Conservation (phyloP, 2,888 invertebrate species). For the Athripsodes cinereus region DNA sequence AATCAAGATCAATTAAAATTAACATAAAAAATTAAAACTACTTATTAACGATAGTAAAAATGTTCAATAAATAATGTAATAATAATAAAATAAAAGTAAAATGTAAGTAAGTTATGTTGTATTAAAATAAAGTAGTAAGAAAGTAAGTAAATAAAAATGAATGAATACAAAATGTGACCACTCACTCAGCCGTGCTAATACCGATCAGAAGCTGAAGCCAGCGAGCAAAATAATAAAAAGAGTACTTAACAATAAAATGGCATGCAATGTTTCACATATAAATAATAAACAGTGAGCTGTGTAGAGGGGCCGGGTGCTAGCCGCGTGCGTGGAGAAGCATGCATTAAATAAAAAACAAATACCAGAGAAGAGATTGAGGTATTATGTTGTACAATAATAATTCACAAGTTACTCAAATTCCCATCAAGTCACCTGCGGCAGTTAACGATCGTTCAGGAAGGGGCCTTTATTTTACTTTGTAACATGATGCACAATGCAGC, state of each 20-base stretch:
- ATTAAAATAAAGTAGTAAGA: constrained; percentile 5
- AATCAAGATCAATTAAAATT: constrained; percentile 2
- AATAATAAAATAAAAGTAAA: constrained; percentile 12
- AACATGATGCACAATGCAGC: constrained; percentile 46
- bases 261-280: constrained; percentile 14
- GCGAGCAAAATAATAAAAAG: constrained; percentile 20
- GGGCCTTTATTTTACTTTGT: constrained; percentile 23
- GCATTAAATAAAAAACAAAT: constrained; percentile 13
- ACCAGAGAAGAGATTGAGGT: constrained; percentile 21
- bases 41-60: constrained; percentile 12
- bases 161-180: constrained; percentile 24
- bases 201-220: constrained; percentile 18
- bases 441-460: neutral
- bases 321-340: constrained; percentile 17
- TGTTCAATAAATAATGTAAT: constrained; percentile 10
- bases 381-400: constrained; percentile 21
- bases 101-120: neutral
- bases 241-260: constrained; percentile 9
- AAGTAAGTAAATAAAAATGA: constrained; percentile 9
- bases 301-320: constrained; percentile 18
- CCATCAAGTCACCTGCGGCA: neutral
- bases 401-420: neutral
- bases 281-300: constrained; percentile 8
- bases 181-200: constrained; percentile 27
- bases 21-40: constrained; percentile 2